These are phyloP conservation scores for Hyalella azteca DNA, from an alignment of 2,888 invertebrate species.

Conservation along the genomic window DNA sequence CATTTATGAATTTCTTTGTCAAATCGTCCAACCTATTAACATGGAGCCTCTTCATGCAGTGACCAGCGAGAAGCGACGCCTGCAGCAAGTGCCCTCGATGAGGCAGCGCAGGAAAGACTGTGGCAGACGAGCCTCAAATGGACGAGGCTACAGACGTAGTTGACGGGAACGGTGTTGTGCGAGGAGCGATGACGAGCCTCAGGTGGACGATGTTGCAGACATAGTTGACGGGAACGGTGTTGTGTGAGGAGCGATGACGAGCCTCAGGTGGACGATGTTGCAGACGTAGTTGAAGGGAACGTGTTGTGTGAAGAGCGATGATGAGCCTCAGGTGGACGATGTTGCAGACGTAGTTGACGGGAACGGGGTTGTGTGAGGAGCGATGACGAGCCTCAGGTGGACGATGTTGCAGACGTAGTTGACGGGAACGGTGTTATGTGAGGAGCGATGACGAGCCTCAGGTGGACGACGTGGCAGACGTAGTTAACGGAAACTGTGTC, in stretches of 20 bases:
- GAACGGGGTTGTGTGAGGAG: too few relatives aligned
- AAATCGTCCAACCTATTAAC: too few relatives aligned
- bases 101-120: slow-evolving; percentile 70
- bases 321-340: slow-evolving; percentile 15
- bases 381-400: slow-evolving; percentile 15
- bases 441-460: slow-evolving; percentile 3
- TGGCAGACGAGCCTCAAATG: slow-evolving; percentile 66
- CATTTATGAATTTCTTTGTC: too few relatives aligned
- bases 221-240: too few relatives aligned
- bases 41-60: too few relatives aligned
- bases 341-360: too few relatives aligned
- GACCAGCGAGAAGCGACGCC: slow-evolving; percentile 67
- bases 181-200: slow-evolving; percentile 5
- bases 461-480: background rate
- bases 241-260: too few relatives aligned
- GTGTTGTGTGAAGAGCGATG: too few relatives aligned
- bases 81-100: slow-evolving; percentile 68
- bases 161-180: too few relatives aligned
- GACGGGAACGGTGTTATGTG: too few relatives aligned
- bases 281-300: background rate
- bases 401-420: background rate
- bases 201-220: background rate
- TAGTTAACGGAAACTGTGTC: too few relatives aligned
- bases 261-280: slow-evolving; percentile 11
- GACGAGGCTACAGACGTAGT: background rate